These are phyloP conservation scores for Lipophrys pholis DNA, from an alignment of 2,113 vertebrate genomes.

Conservation along the genomic window DNA sequence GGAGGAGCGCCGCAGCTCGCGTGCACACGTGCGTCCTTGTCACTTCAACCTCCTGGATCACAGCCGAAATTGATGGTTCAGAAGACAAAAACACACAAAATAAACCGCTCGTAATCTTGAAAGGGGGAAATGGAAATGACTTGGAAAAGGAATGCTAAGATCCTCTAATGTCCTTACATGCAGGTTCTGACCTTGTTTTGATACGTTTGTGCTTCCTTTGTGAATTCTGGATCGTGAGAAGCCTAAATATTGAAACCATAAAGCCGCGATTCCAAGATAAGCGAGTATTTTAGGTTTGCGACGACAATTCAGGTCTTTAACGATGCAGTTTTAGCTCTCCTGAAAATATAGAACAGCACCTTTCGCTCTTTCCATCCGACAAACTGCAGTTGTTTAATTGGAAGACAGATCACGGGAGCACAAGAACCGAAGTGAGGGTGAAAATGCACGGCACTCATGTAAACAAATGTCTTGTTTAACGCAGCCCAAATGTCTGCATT, in stretches of 20 bases:
- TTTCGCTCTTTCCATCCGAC: too few species aligned
- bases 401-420: background rate
- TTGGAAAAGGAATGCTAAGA: slow-evolving; percentile 12
- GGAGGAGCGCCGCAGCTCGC: background rate
- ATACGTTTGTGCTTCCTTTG: slow-evolving; percentile 48
- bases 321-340: too few species aligned
- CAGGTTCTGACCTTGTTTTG: slow-evolving; percentile 32
- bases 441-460: background rate
- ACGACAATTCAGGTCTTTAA: slow-evolving; percentile 32
- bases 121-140: background rate
- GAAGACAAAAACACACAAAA: slow-evolving; percentile 7
- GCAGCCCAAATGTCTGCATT: too few species aligned
- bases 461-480: background rate
- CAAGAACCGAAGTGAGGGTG: background rate
- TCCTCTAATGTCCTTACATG: slow-evolving; percentile 8
- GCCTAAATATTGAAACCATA: slow-evolving; percentile 47
- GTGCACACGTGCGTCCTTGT: slow-evolving; percentile 31
- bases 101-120: background rate
- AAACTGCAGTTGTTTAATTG: too few species aligned
- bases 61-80: slow-evolving; percentile 16
- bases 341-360: too few species aligned
- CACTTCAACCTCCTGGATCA: slow-evolving; percentile 10
- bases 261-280: slow-evolving; percentile 17
- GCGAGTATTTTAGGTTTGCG: slow-evolving; percentile 9
- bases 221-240: slow-evolving; percentile 47